Evolutionary conservation across 1,140 invertebrate genomes (phyloP).

Genomic region (Trichomalopsis sarcophagae): DNA sequence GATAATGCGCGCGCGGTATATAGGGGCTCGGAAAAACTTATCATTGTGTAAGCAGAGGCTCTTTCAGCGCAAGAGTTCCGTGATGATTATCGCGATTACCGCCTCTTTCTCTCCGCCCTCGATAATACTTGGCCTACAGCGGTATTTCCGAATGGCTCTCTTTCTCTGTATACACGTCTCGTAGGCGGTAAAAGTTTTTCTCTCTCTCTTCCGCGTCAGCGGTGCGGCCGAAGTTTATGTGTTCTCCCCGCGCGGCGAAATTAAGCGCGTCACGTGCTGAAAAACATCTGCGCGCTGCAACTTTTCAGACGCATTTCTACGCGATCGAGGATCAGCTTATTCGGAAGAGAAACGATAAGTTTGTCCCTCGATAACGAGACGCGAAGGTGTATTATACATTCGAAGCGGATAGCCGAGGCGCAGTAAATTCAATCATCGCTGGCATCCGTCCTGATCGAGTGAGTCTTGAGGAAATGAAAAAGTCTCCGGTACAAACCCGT

Average conservation of each 20-base stretch:
- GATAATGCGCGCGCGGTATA: no score
- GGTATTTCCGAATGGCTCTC: background rate
- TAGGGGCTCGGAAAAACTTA: no score
- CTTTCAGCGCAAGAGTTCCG: no score
- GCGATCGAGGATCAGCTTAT: background rate
- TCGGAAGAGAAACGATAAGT: no score
- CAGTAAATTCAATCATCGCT: background rate
- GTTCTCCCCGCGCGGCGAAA: background rate
- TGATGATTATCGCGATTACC: no score
- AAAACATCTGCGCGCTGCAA: background rate
- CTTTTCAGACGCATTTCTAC: slow-evolving; percentile 1
- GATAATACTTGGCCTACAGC: no score
- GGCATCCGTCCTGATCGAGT: background rate
- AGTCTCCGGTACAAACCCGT: background rate
- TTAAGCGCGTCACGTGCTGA: slow-evolving; percentile 14
- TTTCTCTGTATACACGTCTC: background rate
- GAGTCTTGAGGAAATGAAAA: background rate
- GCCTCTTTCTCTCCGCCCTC: no score
- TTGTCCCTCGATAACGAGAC: no score
- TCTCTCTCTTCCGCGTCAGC: background rate
- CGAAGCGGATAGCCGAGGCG: background rate
- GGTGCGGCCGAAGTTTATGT: background rate
- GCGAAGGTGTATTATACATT: no score
- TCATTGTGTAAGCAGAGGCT: no score
- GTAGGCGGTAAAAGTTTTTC: background rate